phyloP scores from a whole-genome alignment of 2,888 invertebrate genomes.

The Cerastis rubricosa region DNA sequence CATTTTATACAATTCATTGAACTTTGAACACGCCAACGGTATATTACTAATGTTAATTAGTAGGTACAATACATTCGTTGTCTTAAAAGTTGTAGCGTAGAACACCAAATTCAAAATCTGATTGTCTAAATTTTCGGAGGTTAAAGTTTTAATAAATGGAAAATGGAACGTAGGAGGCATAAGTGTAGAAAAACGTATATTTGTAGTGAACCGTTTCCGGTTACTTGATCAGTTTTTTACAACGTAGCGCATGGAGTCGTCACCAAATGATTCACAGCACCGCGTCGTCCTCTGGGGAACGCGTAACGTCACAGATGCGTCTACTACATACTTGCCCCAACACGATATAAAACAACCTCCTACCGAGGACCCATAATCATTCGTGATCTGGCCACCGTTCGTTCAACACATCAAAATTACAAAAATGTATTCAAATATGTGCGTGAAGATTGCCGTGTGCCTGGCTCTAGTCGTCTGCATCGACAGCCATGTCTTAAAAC shows the following conservation, averaged over 20 bases:
- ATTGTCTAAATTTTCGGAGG: neutral
- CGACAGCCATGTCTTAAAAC: constrained; percentile 49
- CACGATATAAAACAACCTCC: constrained; percentile 37
- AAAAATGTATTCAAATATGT: constrained; percentile 66
- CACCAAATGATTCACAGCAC: constrained; percentile 53
- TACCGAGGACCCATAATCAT: constrained; percentile 20
- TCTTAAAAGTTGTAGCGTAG: neutral
- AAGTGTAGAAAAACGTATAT: neutral
- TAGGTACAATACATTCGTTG: neutral
- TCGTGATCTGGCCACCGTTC: constrained; percentile 39
- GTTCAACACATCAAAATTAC: constrained; percentile 61
- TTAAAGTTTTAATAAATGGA: too few species aligned
- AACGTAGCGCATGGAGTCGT: constrained; percentile 12
- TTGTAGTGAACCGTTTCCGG: neutral
- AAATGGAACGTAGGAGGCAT: neutral
- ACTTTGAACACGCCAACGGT: neutral
- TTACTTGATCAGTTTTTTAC: constrained; percentile 17
- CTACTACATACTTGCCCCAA: neutral
- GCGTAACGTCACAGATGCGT: constrained; percentile 33
- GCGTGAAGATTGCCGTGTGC: constrained; percentile 60
- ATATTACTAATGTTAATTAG: neutral
- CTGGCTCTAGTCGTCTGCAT: constrained; percentile 51
- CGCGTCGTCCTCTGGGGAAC: constrained; percentile 25
- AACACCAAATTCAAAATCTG: neutral
- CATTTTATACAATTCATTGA: too few species aligned